Conservation (phyloP, 2,797 vertebrate genomes). For the Muscicapa striata region DNA sequence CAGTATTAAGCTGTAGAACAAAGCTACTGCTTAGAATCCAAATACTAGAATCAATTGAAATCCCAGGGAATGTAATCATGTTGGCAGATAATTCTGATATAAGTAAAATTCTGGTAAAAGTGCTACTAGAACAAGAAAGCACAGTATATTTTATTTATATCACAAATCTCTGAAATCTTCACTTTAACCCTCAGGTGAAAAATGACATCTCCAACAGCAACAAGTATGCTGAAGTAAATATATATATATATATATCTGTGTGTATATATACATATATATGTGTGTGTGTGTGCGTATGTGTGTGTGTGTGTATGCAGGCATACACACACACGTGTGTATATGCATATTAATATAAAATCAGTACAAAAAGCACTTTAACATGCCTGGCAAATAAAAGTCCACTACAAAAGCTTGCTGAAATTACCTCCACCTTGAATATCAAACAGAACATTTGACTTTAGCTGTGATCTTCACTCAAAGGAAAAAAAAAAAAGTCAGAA, state of each 20-base stretch:
- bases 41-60: neutral
- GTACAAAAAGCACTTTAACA: neutral
- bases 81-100: neutral
- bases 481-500: neutral
- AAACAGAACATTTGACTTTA: neutral
- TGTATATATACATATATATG: neutral
- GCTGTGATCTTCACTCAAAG: neutral
- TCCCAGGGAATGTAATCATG: neutral
- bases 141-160: neutral
- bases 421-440: neutral
- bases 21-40: neutral
- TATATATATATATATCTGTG: too few species aligned
- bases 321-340: accelerated
- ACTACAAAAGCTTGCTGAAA: neutral
- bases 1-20: neutral
- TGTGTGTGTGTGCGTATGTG: too few species aligned
- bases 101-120: neutral
- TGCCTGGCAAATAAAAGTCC: neutral
- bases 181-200: neutral
- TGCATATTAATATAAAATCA: neutral
- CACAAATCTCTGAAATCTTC: neutral
- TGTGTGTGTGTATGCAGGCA: neutral
- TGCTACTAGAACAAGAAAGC: neutral
- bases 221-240: neutral
- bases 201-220: neutral